Base-by-base conservation (phyloP, 1,140 invertebrate genomes). In the Ditylenchus dipsaci region DNA sequence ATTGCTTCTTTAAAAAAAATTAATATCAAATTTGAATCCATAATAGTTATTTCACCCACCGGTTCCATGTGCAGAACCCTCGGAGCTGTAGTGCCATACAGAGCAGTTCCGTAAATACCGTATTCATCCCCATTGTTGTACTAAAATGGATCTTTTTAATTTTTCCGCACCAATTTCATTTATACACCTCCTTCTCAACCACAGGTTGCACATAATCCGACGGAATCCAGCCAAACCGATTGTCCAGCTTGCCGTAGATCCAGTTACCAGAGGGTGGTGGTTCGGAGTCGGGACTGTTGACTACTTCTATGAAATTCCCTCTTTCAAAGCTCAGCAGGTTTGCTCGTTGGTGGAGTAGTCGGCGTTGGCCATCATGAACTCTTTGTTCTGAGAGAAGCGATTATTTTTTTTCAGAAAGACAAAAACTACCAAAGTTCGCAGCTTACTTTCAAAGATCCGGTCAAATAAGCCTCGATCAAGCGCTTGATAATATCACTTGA, bases 171-270 rank as follows among this genome's bases (percentile, higher is more conserved):
- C n/a, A n/a, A n/a, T n/a, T n/a, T n/a, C n/a, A n/a, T n/a, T n/a
- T n/a, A n/a, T n/a, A n/a, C n/a, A 61, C 59, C 59, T 47, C 7
- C 8, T 65, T 29, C 7, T 65, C 63, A 65, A 23, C 57, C 3
- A 65, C 61, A 7, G 67, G 67, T 68, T 69, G 67, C n/a, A 72
- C 72, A 61, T 72, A 72, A 19, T 72, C 71, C 27, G 72, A 53
- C 27, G 71, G 71, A 27, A 72, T 57, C 71, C 71, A 72, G 17
- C 71, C 71, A 61, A 72, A 72, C 11, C 56, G 19, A 27, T 66
- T 65, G 19, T 63, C 71, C 73, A 72, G 45, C 26, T 68, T 73
- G 19, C 70, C 71, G 26, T 73, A 72, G 23, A 75, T 72, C 71
- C 71, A 72, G 42, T 72, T 72, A 21, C 73, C 71, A 21, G 57